Conservation (phyloP, 2,113 vertebrate species). For the Tupaia chinensis region DNA sequence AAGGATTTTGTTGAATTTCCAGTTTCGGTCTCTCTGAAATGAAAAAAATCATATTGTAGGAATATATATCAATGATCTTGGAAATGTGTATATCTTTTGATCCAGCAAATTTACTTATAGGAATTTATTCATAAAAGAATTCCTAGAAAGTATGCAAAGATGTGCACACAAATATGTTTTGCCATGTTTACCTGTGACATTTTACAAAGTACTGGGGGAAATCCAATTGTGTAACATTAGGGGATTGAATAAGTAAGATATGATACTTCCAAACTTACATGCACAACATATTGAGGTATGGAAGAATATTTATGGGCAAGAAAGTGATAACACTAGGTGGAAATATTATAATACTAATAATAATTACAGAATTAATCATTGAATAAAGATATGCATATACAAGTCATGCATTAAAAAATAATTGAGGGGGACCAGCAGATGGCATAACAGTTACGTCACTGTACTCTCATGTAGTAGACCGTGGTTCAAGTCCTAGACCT, state of each 20-base stretch:
- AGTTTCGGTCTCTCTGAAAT: not conserved
- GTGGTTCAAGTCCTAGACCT: too few relatives aligned
- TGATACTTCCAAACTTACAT: not conserved
- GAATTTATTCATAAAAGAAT: conserved; percentile 36
- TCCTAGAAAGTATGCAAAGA: not conserved
- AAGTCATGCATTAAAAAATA: not conserved
- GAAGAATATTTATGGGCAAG: not conserved
- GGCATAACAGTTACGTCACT: too few relatives aligned
- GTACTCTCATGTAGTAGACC: too few relatives aligned
- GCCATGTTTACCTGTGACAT: not conserved
- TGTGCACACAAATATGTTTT: not conserved
- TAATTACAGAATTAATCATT: not conserved
- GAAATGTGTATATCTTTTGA: not conserved
- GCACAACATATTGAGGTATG: not conserved
- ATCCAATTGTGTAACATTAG: not conserved
- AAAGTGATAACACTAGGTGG: not conserved
- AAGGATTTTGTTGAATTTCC: not conserved
- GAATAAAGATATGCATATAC: not conserved
- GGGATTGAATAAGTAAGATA: not conserved
- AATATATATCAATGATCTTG: not conserved
- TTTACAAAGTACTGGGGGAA: not conserved
- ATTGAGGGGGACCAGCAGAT: too few relatives aligned
- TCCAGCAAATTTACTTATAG: not conserved
- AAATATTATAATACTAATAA: not conserved
- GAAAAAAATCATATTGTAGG: not conserved